Percentiles rank a stretch among this genome's conserved stretches.
Evolutionary conservation across 2,888 invertebrate genomes (phyloP).

Genomic region (Liodrosophila aerea): DNA sequence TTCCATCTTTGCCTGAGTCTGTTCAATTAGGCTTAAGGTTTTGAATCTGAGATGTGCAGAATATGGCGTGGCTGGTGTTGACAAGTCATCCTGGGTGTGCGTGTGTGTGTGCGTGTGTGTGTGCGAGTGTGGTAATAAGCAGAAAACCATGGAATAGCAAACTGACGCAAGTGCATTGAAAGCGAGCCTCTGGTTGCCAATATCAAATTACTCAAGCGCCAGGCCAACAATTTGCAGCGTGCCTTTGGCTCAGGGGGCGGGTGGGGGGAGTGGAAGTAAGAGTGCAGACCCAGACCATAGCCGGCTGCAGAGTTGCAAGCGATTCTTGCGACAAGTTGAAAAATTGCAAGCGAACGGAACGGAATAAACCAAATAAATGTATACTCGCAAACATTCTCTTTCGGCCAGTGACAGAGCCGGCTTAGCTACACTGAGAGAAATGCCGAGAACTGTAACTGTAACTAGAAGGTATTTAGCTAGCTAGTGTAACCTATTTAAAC

Average conservation of each 20-base stretch:
- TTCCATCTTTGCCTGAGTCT: too few relatives aligned
- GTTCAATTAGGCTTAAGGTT: too few relatives aligned
- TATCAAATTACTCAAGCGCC: constrained; percentile 70
- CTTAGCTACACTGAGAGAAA: background rate
- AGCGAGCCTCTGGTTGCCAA: constrained; percentile 69
- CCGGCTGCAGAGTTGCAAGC: constrained; percentile 21
- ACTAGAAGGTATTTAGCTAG: too few relatives aligned
- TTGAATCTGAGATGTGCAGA: too few relatives aligned
- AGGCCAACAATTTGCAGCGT: constrained; percentile 55
- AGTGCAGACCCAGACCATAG: background rate
- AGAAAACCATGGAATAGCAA: background rate
- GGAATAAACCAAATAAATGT: constrained; percentile 26
- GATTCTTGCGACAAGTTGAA: constrained; percentile 61
- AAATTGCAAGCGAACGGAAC: constrained; percentile 55
- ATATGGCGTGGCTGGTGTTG: too few relatives aligned
- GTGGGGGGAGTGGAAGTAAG: background rate
- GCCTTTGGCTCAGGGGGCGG: constrained; percentile 24
- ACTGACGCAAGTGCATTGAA: constrained; percentile 67
- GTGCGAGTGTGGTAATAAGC: constrained; percentile 1
- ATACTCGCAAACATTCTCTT: constrained; percentile 48
- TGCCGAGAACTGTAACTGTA: too few relatives aligned
- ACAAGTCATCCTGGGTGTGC: background rate
- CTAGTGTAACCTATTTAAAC: too few relatives aligned
- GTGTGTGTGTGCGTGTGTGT: constrained; percentile 10
- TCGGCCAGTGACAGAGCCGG: constrained; percentile 18